A percentile compares a stretch with the other conserved stretches of the same genome.
phyloP scores from a whole-genome alignment of 2,888 invertebrate genomes.

The Microctonus brassicae region DNA sequence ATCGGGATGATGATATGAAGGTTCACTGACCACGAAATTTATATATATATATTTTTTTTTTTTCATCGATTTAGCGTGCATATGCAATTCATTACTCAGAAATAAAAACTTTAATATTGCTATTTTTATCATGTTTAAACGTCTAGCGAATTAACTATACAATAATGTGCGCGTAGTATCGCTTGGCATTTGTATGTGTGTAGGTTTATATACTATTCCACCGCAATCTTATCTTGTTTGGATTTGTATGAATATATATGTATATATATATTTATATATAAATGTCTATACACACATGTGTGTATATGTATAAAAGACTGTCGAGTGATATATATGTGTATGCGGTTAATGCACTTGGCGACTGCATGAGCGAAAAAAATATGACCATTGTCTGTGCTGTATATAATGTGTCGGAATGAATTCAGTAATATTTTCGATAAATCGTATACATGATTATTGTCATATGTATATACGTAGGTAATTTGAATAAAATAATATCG shows the following conservation, averaged over 20 bases:
- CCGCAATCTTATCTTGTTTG: constrained; percentile 21
- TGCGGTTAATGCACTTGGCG: constrained; percentile 39
- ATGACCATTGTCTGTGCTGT: neutral
- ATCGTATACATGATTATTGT: neutral
- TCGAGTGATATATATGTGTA: constrained; percentile 18
- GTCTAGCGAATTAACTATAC: constrained; percentile 34
- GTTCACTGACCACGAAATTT: constrained; percentile 25
- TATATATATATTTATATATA: constrained; percentile 8
- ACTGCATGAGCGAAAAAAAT: constrained; percentile 19
- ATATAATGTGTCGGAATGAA: neutral
- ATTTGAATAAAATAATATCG: too few relatives aligned
- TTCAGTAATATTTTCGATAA: neutral
- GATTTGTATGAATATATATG: neutral
- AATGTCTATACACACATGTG: neutral
- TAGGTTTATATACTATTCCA: neutral
- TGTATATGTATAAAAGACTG: neutral
- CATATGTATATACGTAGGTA: too few relatives aligned
- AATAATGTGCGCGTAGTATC: constrained; percentile 10
- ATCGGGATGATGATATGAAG: neutral
- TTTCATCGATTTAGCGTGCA: constrained; percentile 26
- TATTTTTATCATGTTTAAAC: constrained; percentile 44
- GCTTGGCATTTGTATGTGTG: neutral
- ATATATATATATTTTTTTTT: too few relatives aligned
- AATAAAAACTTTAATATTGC: constrained; percentile 39
- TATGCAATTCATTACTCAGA: constrained; percentile 28